A percentile compares a stretch with the other conserved stretches of the same genome.
These are phyloP conservation scores for Coelogynopora nodosa DNA, from an alignment of 2,888 invertebrate genomes.

Conservation along the genomic window DNA sequence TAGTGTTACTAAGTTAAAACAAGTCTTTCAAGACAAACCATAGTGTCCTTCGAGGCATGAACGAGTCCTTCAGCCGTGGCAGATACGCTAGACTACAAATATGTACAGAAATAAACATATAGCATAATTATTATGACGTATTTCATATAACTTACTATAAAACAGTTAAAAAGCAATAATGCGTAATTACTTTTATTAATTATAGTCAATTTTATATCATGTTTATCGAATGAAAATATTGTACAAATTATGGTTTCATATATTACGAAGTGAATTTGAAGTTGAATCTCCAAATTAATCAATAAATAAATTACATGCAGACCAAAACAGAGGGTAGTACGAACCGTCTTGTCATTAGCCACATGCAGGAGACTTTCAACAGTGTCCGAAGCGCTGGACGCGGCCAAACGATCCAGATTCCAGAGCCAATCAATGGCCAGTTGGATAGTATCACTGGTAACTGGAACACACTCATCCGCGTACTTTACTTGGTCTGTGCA, in stretches of 20 bases:
- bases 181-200: too few relatives aligned
- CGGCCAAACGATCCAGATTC: slow-evolving; percentile 53
- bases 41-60: too few relatives aligned
- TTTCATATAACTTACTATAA: too few relatives aligned
- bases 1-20: too few relatives aligned
- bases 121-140: too few relatives aligned
- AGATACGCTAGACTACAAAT: too few relatives aligned
- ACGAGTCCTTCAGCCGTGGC: too few relatives aligned
- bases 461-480: slow-evolving; percentile 55
- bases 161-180: too few relatives aligned
- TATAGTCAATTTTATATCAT: too few relatives aligned
- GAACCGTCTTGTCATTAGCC: slow-evolving; percentile 51
- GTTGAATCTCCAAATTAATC: neutral
- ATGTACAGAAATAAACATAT: too few relatives aligned
- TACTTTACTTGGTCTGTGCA: too few relatives aligned
- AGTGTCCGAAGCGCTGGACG: slow-evolving; percentile 55
- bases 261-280: neutral
- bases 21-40: too few relatives aligned
- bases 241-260: neutral
- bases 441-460: slow-evolving; percentile 57
- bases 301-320: neutral
- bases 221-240: neutral
- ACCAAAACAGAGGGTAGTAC: neutral
- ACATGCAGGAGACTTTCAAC: slow-evolving; percentile 59
- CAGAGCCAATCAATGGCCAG: slow-evolving; percentile 59